Evolutionary conservation across 1,140 invertebrate species (phyloP), one percentile per base, ranked within the genome.

Genomic region (Drosophila saltans): DNA sequence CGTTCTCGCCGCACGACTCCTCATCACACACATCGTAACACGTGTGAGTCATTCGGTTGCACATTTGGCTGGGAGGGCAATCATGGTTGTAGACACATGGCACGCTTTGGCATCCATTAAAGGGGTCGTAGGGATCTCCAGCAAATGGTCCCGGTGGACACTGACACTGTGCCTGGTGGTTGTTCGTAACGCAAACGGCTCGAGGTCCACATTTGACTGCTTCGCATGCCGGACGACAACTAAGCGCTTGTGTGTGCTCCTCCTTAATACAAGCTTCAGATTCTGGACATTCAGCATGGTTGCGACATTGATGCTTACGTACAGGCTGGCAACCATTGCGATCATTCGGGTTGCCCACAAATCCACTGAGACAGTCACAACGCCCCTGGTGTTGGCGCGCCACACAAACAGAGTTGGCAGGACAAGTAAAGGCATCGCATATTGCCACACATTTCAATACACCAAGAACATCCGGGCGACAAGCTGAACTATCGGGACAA

Each of bases 11-110:
- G 85, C 97, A 98, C 6, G 96, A 95, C 78, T 97, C 95, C 88
- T 96, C 95, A 69, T 95, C 94, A 89, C 97, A 98, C 11, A 95
- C 96, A 91, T 97, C 95, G 69, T 94, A 94, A 78, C 97, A 98
- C n/a, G 95, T 96, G 85, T 97, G 96, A 1, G 95, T 96, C 72
- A 97, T 92, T 36, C 97, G 93, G 81, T 98, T 96, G 80, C 97
- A 97, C 41, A 97, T 92, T 89, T 98, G 96, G 36, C 94, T 94
- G 2, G 94, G 92, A 10, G 95, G 95, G 89, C 97, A 97, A 82
- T 98, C 97, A 30, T 95, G 94, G 79, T 97, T 97, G 81, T 97
- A 97, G 30, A 97, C 96, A 89, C 97, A 97, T 7, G 96, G 96
- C 1, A 97, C 97, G 30, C 94, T 93, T 91, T 95, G 94, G 82